Evolutionary conservation across 1,140 invertebrate species (phyloP), one percentile per base, ranked within the genome.

Genomic region (Danaus plexippus): DNA sequence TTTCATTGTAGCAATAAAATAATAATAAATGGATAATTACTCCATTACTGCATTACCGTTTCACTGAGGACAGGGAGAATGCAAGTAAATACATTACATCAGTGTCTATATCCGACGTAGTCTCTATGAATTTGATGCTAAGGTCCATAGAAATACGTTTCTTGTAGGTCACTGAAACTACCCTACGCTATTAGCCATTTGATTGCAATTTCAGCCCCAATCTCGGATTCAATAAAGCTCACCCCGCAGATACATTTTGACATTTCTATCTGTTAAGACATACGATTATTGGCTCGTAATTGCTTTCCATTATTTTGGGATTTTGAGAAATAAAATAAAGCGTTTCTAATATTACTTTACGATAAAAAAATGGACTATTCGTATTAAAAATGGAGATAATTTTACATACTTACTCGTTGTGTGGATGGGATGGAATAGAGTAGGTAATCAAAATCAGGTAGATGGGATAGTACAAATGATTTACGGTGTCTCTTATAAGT

Each of bases 11-110:
- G 69, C 77, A 74, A 86, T 86, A 80, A 84, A 83, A 80, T 80
- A 79, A 84, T 82, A 86, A 84, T 84, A 83, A 82, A 84, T 67
- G 77, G 76, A 79, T 80, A 82, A 83, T 82, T 83, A 84, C 80
- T 80, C 69, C 77, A 81, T 80, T 77, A 75, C 73, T 84, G 73
- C 83, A 84, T 86, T 86, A 86, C 68, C 54, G 61, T 62, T 63
- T 62, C 52, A 47, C 41, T 45, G 63, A 63, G 59, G 56, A 54
- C 53, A 57, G 61, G 63, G 59, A 62, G 43, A 51, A 48, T 43
- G 58, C 45, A 46, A 65, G 56, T 53, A 50, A 47, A 54, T 40
- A 43, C 11, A 43, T n/a, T 10, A 41, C n/a, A 43, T n/a, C 41
- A 40, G n/a, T 45, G 9, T 13, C 22, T 32, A 32, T 32, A 3